These are phyloP conservation scores for Corbicula japonica DNA, from an alignment of 2,888 invertebrate genomes.

Conservation along the genomic window DNA sequence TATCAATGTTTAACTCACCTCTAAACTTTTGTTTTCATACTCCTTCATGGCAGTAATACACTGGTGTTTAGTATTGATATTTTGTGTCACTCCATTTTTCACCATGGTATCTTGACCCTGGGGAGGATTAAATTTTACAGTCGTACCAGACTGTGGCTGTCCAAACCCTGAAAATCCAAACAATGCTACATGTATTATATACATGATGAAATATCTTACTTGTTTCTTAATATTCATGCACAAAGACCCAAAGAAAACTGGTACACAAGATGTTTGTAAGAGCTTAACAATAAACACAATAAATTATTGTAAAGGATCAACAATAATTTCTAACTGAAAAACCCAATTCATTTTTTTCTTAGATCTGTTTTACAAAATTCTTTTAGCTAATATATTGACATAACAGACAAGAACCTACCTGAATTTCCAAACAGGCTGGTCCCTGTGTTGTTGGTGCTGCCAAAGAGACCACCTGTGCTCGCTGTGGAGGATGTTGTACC, in stretches of 20 bases:
- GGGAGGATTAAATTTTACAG: slow-evolving; percentile 94
- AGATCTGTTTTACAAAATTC: too few relatives aligned
- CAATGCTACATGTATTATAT: too few relatives aligned
- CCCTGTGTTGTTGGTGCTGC: slow-evolving; percentile 40
- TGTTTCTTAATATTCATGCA: too few relatives aligned
- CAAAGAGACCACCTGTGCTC: slow-evolving; percentile 64
- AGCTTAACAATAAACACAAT: too few relatives aligned
- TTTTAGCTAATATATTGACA: too few relatives aligned
- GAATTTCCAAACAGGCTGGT: slow-evolving; percentile 48
- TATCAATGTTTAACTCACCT: slow-evolving; percentile 88
- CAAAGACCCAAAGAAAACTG: too few relatives aligned
- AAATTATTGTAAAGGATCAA: too few relatives aligned
- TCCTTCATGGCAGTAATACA: slow-evolving; percentile 99
- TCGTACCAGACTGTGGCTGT: slow-evolving; percentile 74
- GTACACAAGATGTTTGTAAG: too few relatives aligned
- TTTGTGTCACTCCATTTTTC: slow-evolving; percentile 93
- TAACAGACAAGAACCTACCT: slow-evolving; percentile 16
- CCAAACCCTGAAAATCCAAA: slow-evolving; percentile 39
- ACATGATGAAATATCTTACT: too few relatives aligned
- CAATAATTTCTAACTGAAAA: too few relatives aligned
- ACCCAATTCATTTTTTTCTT: too few relatives aligned
- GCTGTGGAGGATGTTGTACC: slow-evolving; percentile 57
- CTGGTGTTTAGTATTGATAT: slow-evolving; percentile 97
- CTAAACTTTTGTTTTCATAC: slow-evolving; percentile 97
- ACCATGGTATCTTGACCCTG: slow-evolving; percentile 92